These are phyloP conservation scores for Gobio occitaniae DNA, from an alignment of 2,797 vertebrate species.

Conservation along the genomic window DNA sequence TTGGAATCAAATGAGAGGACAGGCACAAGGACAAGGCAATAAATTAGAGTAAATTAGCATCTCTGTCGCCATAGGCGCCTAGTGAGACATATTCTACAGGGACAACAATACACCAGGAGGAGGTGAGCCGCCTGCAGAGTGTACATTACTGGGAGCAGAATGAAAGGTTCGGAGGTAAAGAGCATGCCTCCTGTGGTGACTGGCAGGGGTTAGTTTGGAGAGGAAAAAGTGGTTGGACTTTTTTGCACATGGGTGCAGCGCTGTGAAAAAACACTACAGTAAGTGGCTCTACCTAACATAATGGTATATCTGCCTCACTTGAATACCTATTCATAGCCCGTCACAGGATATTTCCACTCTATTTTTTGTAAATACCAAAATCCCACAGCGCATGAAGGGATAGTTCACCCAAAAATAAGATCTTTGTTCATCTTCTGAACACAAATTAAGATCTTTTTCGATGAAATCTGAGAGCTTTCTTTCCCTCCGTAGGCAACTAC, in stretches of 20 bases:
- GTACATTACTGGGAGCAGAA: slow-evolving; percentile 3
- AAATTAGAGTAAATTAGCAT: slow-evolving; percentile 21
- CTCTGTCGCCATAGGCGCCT: slow-evolving; percentile 6
- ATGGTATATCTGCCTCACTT: not conserved
- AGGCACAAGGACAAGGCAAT: slow-evolving; percentile 3
- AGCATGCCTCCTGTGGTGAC: slow-evolving; percentile 29
- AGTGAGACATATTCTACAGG: not conserved
- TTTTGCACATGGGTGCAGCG: not conserved
- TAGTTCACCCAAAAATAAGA: too few relatives aligned
- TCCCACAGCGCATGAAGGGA: not conserved
- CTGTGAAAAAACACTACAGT: slow-evolving; percentile 3
- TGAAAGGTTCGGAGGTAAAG: slow-evolving; percentile 24
- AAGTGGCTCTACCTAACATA: slow-evolving; percentile 8
- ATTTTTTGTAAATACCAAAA: slow-evolving; percentile 13
- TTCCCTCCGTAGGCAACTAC: too few relatives aligned
- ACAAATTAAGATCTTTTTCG: too few relatives aligned
- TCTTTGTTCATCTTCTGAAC: too few relatives aligned
- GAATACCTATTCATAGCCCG: slow-evolving; percentile 7
- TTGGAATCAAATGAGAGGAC: slow-evolving; percentile 22
- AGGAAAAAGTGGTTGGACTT: not conserved
- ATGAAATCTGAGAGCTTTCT: too few relatives aligned
- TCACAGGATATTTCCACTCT: not conserved
- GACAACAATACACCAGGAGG: slow-evolving; percentile 40
- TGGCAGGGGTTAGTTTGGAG: slow-evolving; percentile 38
- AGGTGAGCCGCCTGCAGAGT: not conserved